Conservation (phyloP, 1,140 invertebrate genomes). For the Battus philenor region DNA sequence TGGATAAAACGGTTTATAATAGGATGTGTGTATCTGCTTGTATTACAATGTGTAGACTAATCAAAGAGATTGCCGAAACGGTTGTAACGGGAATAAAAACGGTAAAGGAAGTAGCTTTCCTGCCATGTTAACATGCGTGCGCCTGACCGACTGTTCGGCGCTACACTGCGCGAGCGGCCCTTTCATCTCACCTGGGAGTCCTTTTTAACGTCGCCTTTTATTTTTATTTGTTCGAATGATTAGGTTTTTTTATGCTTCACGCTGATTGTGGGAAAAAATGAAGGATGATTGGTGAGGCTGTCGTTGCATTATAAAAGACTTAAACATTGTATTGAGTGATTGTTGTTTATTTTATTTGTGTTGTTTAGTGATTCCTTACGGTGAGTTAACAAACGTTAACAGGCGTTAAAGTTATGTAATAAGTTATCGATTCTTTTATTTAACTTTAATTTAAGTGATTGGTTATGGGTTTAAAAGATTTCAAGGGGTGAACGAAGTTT, state of each 20-base stretch:
- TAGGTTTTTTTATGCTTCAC: slow-evolving; percentile 37
- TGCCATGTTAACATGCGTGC: slow-evolving; percentile 39
- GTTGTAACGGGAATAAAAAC: slow-evolving; percentile 10
- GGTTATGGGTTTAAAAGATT: no score
- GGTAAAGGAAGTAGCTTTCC: slow-evolving; percentile 41
- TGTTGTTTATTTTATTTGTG: slow-evolving; percentile 31
- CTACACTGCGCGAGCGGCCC: slow-evolving; percentile 20
- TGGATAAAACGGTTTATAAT: no score
- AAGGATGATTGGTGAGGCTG: slow-evolving; percentile 38
- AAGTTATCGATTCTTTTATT: no score
- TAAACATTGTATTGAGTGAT: slow-evolving; percentile 26
- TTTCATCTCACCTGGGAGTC: slow-evolving; percentile 60
- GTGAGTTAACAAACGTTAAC: slow-evolving; percentile 2
- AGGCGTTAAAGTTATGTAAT: no score
- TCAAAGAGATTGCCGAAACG: slow-evolving; percentile 9
- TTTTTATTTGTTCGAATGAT: slow-evolving; percentile 42
- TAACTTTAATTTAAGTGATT: no score
- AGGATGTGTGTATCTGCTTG: no score
- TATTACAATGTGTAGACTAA: slow-evolving; percentile 6
- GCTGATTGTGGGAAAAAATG: slow-evolving; percentile 50
- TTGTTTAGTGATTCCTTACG: slow-evolving; percentile 4
- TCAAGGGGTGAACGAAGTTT: no score
- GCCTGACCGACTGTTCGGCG: slow-evolving; percentile 20
- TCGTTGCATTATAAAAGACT: slow-evolving; percentile 51
- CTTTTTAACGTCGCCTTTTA: slow-evolving; percentile 32